Evolutionary conservation across 2,888 invertebrate species (phyloP).

Genomic region (Tolmerus cingulatus): DNA sequence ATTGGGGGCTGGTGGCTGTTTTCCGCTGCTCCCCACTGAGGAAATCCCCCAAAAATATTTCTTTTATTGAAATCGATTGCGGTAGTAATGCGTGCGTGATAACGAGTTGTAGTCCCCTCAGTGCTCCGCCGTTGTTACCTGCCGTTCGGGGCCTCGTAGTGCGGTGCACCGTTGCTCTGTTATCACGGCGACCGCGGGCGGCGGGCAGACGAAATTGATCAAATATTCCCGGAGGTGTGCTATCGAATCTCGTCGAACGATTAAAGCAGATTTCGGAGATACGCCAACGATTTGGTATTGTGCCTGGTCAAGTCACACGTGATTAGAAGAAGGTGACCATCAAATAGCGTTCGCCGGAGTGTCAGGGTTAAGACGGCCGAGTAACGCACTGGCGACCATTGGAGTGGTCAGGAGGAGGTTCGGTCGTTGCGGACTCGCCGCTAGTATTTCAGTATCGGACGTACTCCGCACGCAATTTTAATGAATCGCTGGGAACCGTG

Average conservation of each 20-base stretch:
- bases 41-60: neutral
- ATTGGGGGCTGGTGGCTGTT: neutral
- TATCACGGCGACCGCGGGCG: neutral
- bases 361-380: slow-evolving; percentile 19
- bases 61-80: slow-evolving; percentile 13
- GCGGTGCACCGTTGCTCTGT: neutral
- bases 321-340: neutral
- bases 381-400: neutral
- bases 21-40: neutral
- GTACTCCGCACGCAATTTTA: neutral
- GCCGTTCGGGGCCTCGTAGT: neutral
- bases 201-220: neutral
- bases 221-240: neutral
- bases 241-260: neutral
- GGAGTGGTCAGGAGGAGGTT: neutral
- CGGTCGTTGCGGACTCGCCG: neutral
- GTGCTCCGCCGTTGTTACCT: neutral
- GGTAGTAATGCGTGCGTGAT: slow-evolving; percentile 29
- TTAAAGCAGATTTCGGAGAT: neutral
- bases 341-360: neutral
- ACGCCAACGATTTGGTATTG: neutral
- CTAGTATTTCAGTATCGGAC: neutral
- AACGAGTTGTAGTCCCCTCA: neutral
- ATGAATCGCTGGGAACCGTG: neutral
- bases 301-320: slow-evolving; percentile 1